Base-by-base conservation (phyloP, 64 coral and sea anemone genomes). In the Actinia equina region DNA sequence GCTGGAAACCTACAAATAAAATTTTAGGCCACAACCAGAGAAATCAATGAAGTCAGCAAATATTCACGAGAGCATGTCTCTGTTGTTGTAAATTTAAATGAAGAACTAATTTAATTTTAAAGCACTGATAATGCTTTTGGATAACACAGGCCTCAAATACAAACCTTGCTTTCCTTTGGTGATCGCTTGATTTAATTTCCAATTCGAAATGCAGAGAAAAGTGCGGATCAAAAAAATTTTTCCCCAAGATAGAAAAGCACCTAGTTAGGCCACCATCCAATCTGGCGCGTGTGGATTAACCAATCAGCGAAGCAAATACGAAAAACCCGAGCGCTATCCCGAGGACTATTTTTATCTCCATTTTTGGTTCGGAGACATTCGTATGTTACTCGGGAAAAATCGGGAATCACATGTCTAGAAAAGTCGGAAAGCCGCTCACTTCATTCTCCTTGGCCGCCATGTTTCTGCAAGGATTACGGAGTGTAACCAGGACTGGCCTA, bases 391-490 rank as follows among this genome's bases (percentile, higher is more conserved):
- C 94, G 94, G 65, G 76, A 89, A 20, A 18, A 17, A 44, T 89
- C 87, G 78, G 71, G 69, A 51, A 86, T 96, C 94, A 96, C 94
- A 92, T 96, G 94, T 77, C 84, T 77, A 87, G 78, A 84, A 60
- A 25, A 63, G 27, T 59, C 62, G 43, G 64, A 56, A 71, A 86
- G 69, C 56, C 79, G 70, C 88, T 44, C 89, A 46, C 84, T 42
- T 77, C 86, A 71, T 89, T 92, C 69, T 89, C 90, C 87, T 92
- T 89, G 83, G 88, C 94, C 92, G 93, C 95, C 92, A 98, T 98
- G 95, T 98, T 98, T 93, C 92, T 88, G 83, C 87, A 98, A 44
- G 85, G 92, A 77, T 86, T 98, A 89, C 89, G 95, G 80, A 77
- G 92, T 88, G 95, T 89, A 83, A 86, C 92, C 79, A 98, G 93